A percentile compares a stretch with the other conserved stretches of the same genome.
Conservation (phyloP, 2,888 invertebrate genomes). For the Chaetogeoica ovagalla region DNA sequence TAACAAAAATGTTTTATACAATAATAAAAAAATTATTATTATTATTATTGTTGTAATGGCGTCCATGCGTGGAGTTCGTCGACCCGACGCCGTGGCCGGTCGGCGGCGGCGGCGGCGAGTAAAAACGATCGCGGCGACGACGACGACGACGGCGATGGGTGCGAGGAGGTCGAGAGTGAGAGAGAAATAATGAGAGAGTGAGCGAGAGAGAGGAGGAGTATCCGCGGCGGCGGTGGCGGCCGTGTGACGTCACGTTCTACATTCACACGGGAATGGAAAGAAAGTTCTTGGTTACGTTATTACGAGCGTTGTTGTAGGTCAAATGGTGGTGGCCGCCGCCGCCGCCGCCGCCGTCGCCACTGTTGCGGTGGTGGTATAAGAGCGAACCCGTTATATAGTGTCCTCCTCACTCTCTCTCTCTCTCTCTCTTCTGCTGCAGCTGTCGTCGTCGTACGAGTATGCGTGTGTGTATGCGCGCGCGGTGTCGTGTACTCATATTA, state of each 20-base stretch:
- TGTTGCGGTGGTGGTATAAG: conserved; percentile 24
- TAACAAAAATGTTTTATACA: background rate
- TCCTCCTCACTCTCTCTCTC: conserved; percentile 20
- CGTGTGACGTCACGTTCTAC: conserved; percentile 51
- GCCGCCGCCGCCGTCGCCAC: conserved; percentile 5
- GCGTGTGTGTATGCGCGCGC: background rate
- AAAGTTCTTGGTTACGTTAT: conserved; percentile 53
- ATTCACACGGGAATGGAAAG: conserved; percentile 48
- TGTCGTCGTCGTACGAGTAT: background rate
- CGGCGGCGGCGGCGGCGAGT: conserved; percentile 4
- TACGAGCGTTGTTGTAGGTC: conserved; percentile 51
- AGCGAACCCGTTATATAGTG: conserved; percentile 47
- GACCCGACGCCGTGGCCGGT: conserved; percentile 5
- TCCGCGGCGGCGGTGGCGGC: background rate
- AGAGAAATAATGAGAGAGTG: background rate
- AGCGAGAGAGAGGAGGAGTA: background rate
- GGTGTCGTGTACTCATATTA: background rate
- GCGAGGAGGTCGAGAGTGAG: background rate
- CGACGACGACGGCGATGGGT: conserved; percentile 2
- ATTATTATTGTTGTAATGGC: background rate
- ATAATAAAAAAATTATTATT: conserved; percentile 5
- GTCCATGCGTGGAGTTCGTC: conserved; percentile 31
- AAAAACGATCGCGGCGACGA: conserved; percentile 33
- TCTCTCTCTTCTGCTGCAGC: background rate
- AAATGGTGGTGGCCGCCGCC: conserved; percentile 35